These are phyloP conservation scores for Tipula vernalis DNA, from an alignment of 2,888 invertebrate genomes.

Conservation along the genomic window DNA sequence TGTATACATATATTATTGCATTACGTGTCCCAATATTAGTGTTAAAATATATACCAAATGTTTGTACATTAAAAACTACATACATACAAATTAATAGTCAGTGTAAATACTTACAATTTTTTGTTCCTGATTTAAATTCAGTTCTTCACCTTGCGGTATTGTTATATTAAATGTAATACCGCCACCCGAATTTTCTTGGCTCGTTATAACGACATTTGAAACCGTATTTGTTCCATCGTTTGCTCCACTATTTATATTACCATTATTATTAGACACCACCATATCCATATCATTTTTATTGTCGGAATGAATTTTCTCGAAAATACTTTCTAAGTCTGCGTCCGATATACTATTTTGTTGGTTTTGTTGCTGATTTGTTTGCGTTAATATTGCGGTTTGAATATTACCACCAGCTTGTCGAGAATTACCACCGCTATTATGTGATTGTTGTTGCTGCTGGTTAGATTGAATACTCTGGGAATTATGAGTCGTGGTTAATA, in stretches of 20 bases:
- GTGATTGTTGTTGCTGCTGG: slow-evolving; percentile 13
- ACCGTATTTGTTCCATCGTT: slow-evolving; percentile 16
- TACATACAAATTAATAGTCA: not conserved
- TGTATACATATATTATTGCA: not conserved
- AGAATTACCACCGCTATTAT: slow-evolving; percentile 12
- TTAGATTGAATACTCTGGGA: not conserved
- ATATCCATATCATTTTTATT: slow-evolving; percentile 27
- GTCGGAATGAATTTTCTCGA: slow-evolving; percentile 37
- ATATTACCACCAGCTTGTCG: not conserved
- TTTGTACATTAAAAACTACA: not conserved
- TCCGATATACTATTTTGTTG: slow-evolving; percentile 22
- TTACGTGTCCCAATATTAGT: not conserved
- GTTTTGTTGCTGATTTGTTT: not conserved
- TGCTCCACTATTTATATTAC: not conserved
- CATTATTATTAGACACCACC: not conserved
- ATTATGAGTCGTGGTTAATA: slow-evolving; percentile 20
- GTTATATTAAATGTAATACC: slow-evolving; percentile 37
- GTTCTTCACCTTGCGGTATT: slow-evolving; percentile 25
- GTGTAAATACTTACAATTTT: slow-evolving; percentile 5
- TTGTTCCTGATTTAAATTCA: slow-evolving; percentile 5
- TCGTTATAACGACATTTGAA: slow-evolving; percentile 32
- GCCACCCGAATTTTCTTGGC: slow-evolving; percentile 32
- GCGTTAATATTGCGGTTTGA: not conserved
- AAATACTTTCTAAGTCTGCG: slow-evolving; percentile 36
- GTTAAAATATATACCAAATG: not conserved